phyloP scores from a whole-genome alignment of 2,797 vertebrate species.

The Myotis planiceps region DNA sequence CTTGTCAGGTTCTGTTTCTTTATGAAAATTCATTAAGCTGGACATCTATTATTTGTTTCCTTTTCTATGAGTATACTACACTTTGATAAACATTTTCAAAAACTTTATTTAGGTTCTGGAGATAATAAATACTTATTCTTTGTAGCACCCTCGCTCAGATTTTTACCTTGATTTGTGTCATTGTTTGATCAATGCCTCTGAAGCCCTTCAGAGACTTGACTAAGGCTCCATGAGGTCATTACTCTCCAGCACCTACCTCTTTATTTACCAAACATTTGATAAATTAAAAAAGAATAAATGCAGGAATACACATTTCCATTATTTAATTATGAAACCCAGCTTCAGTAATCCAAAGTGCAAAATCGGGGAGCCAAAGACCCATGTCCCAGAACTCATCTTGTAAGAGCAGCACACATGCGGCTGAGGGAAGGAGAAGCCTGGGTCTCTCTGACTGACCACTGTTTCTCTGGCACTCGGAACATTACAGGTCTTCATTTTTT shows the following conservation, averaged over 20 bases:
- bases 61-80: not conserved
- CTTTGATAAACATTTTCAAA: not conserved
- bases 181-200: not conserved
- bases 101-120: not conserved
- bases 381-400: not conserved
- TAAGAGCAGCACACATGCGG: not conserved
- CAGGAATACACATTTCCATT: not conserved
- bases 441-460: not conserved
- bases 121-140: not conserved
- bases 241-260: not conserved
- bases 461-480: not conserved
- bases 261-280: not conserved
- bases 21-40: not conserved
- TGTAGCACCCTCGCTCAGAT: not conserved
- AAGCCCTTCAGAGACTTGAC: not conserved
- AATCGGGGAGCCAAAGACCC: too few relatives aligned
- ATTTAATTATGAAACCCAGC: not conserved
- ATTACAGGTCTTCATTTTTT: not conserved
- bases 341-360: not conserved
- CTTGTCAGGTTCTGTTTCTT: not conserved
- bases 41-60: not conserved
- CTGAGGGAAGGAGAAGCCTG: not conserved
- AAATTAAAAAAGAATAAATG: not conserved
- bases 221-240: not conserved
- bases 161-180: not conserved